These are phyloP conservation scores for Ursus arctos DNA, from an alignment of 2,113 vertebrate species.

Conservation along the genomic window DNA sequence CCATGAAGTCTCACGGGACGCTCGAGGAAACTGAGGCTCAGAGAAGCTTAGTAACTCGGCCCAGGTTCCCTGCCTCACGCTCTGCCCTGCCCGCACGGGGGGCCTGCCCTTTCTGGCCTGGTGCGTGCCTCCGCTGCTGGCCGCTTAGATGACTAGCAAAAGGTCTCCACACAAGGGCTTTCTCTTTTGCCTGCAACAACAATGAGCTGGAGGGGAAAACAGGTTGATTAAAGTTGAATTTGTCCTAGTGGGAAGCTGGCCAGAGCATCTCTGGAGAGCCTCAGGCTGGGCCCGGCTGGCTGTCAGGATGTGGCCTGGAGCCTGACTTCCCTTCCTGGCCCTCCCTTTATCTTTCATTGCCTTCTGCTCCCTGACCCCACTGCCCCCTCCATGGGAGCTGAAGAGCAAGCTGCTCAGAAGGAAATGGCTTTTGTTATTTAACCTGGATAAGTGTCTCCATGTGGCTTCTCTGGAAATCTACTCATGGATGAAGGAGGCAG, in stretches of 20 bases:
- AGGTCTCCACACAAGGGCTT: neutral
- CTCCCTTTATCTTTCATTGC: slow-evolving; percentile 70
- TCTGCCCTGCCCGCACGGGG: neutral
- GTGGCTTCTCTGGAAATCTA: slow-evolving; percentile 52
- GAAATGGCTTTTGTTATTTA: slow-evolving; percentile 68
- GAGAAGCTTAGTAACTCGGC: slow-evolving; percentile 11
- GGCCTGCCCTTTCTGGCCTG: neutral
- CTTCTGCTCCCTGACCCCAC: slow-evolving; percentile 72
- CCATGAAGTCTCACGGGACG: neutral
- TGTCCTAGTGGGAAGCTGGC: slow-evolving; percentile 73
- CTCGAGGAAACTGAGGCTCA: slow-evolving; percentile 11
- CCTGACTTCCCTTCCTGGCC: slow-evolving; percentile 68
- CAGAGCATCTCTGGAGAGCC: slow-evolving; percentile 70
- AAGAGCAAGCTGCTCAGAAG: slow-evolving; percentile 66
- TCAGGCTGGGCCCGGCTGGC: neutral
- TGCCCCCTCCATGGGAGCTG: slow-evolving; percentile 38
- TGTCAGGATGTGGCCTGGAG: slow-evolving; percentile 75
- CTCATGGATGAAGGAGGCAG: neutral
- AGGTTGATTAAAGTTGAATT: slow-evolving; percentile 71
- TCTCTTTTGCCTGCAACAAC: slow-evolving; percentile 53
- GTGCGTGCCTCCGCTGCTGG: neutral
- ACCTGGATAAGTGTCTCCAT: slow-evolving; percentile 24
- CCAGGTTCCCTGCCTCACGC: neutral
- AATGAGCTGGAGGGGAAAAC: slow-evolving; percentile 41
- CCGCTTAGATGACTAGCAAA: slow-evolving; percentile 20